These are phyloP conservation scores for Enchytraeus crypticus DNA, from an alignment of 2,888 invertebrate species.

Conservation along the genomic window DNA sequence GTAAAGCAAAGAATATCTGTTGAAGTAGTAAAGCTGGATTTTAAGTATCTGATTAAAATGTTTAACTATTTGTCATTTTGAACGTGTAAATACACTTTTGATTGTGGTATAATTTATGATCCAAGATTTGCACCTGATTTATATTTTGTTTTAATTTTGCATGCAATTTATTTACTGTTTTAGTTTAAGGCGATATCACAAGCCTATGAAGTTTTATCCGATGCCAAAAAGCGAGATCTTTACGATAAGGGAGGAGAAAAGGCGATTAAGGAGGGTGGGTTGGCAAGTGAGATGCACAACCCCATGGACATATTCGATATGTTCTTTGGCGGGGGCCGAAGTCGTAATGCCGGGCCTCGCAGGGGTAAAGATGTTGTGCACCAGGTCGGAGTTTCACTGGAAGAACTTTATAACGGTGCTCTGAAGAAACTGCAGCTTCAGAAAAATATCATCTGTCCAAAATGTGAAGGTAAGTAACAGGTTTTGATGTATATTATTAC, in stretches of 20 bases:
- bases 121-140: too few relatives aligned
- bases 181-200: constrained; percentile 90
- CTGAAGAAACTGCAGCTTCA: constrained; percentile 84
- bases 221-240: constrained; percentile 78
- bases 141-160: too few relatives aligned
- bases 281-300: constrained; percentile 61
- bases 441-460: constrained; percentile 89
- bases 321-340: constrained; percentile 69
- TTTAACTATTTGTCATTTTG: too few relatives aligned
- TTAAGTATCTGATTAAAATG: too few relatives aligned
- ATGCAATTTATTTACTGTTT: neutral
- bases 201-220: constrained; percentile 91
- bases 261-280: constrained; percentile 76
- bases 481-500: neutral
- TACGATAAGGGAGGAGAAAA: constrained; percentile 94
- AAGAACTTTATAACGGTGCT: constrained; percentile 88
- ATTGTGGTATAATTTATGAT: too few relatives aligned
- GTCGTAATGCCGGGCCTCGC: constrained; percentile 33
- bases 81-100: too few relatives aligned
- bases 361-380: constrained; percentile 85
- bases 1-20: too few relatives aligned
- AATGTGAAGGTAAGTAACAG: constrained; percentile 68
- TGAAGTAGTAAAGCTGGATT: too few relatives aligned
- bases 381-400: constrained; percentile 77
- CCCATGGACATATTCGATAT: constrained; percentile 98